Conservation (phyloP, 2,888 invertebrate species). For the Diabrotica balteata region DNA sequence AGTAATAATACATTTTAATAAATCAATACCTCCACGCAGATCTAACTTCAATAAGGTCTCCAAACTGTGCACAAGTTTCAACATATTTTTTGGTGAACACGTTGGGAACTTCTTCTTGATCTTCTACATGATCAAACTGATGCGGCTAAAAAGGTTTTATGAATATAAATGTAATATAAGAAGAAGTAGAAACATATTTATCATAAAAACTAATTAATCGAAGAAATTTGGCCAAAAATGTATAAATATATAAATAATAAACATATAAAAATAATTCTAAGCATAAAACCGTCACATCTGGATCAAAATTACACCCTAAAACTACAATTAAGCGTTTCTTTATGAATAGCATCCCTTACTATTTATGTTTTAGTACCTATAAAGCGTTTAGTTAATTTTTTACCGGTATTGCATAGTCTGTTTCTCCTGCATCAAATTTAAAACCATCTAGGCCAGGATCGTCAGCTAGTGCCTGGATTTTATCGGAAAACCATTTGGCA, state of each 20-base stretch:
- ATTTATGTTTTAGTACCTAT: too few species aligned
- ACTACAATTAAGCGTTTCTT: too few species aligned
- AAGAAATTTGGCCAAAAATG: too few species aligned
- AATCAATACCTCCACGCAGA: slow-evolving; percentile 66
- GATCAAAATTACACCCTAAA: too few species aligned
- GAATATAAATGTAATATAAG: neutral
- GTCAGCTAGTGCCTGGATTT: slow-evolving; percentile 64
- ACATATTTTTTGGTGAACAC: slow-evolving; percentile 66
- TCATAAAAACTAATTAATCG: too few species aligned
- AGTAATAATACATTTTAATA: neutral
- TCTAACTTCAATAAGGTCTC: slow-evolving; percentile 73
- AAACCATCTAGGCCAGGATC: slow-evolving; percentile 75
- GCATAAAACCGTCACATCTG: too few species aligned
- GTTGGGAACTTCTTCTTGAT: slow-evolving; percentile 66
- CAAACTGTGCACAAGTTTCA: slow-evolving; percentile 66
- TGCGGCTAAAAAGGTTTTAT: slow-evolving; percentile 34
- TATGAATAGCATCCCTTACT: too few species aligned
- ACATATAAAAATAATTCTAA: too few species aligned
- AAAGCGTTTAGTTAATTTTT: slow-evolving; percentile 1
- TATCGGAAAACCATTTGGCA: slow-evolving; percentile 65
- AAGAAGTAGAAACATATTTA: too few species aligned
- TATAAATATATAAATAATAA: too few species aligned
- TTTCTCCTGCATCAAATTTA: slow-evolving; percentile 85
- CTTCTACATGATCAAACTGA: slow-evolving; percentile 57
- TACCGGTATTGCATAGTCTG: slow-evolving; percentile 71